Percentiles rank a stretch among this genome's conserved stretches.
Conservation (phyloP, 2,113 vertebrate species). For the Mus pahari region DNA sequence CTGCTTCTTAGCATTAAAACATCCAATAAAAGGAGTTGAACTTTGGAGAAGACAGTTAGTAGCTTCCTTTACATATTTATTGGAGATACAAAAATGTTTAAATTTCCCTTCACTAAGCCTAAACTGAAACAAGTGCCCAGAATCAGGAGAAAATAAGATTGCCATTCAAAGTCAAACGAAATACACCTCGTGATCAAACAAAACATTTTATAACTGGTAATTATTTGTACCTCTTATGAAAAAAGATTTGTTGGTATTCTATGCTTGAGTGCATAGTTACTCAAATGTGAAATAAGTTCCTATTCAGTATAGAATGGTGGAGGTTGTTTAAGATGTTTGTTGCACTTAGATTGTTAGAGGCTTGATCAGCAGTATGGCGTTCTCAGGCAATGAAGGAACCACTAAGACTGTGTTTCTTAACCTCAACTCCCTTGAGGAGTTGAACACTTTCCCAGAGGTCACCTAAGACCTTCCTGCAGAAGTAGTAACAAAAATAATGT, state of each 20-base stretch:
- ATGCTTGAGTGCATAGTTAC: background rate
- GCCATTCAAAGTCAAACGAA: constrained; percentile 8
- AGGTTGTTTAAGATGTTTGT: background rate
- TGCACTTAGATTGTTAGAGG: background rate
- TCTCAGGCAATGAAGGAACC: background rate
- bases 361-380: background rate
- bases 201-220: constrained; percentile 24
- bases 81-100: background rate
- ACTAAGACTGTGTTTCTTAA: background rate
- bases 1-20: constrained; percentile 41
- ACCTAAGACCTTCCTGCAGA: background rate
- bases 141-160: constrained; percentile 43
- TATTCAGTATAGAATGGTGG: background rate
- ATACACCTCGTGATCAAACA: background rate
- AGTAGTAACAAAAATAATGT: background rate
- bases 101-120: constrained; percentile 1
- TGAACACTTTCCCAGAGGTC: background rate
- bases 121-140: background rate
- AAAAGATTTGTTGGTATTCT: background rate
- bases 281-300: background rate
- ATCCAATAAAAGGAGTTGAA: constrained; percentile 10
- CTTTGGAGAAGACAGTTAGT: constrained; percentile 47
- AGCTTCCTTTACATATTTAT: background rate
- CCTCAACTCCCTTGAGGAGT: background rate
- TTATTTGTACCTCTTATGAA: constrained; percentile 3